Base-by-base conservation (phyloP, 2,888 invertebrate genomes). In the Drosophila affinis region DNA sequence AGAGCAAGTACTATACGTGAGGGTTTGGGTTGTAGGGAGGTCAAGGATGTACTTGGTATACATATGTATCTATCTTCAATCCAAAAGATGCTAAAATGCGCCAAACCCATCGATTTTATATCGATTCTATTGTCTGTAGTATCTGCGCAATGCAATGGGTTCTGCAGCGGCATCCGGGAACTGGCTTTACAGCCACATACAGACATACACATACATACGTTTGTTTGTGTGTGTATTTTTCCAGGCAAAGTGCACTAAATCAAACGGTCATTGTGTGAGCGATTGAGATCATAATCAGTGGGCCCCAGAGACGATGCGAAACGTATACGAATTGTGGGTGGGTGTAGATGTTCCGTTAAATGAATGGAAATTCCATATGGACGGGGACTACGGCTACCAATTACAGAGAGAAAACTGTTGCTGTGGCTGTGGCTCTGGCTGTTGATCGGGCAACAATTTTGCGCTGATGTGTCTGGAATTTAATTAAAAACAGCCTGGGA, bases 391-490 rank as follows among this genome's bases (percentile, higher is more conserved):
- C 27, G 7, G 27, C 27, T 27, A 27, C 27, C 62, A 69, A 68
- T 75, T 75, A 68, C 56, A 62, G 62, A 34, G 62, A 34, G 67
- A 21, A 21, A 21, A 21, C 21, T 21, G 18, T 18, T 18, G 18
- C 18, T 18, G 18, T 18, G 1, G 18, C 18, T 18, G 18, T 18
- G 1, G 18, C 18, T 18, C 2, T 18, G 1, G 18, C 49, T 24
- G 57, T 52, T 21, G 69, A 69, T 67, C 67, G 55, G 27, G 44
- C 58, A 57, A 61, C 73, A 67, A 54, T 76, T 61, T 39, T 55
- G 62, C 47, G 64, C 76, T 73, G 81, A 78, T 81, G 76, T 84
- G 83, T 87, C 87, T 87, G 85, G 75, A 87, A 87, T 83, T 83
- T 83, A 83, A 83, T 83, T 83, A 83, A 84, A 78, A 87, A 46